A percentile compares a stretch with the other conserved stretches of the same genome.
These are phyloP conservation scores for Semnopithecus entellus DNA, from an alignment of 2,113 vertebrate genomes.

Conservation along the genomic window DNA sequence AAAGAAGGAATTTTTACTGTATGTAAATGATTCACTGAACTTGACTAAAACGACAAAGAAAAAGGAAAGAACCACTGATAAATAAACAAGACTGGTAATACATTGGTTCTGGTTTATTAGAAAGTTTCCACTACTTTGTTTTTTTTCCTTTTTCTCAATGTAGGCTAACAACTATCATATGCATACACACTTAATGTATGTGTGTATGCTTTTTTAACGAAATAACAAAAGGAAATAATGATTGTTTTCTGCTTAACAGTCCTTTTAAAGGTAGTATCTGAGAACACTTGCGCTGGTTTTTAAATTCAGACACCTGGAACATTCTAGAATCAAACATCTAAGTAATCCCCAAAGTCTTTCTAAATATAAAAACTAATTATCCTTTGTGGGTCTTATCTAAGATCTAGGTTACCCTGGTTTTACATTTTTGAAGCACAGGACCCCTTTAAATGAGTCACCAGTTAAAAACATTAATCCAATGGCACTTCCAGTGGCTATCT, in stretches of 20 bases:
- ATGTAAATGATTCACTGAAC: background rate
- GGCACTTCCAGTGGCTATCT: background rate
- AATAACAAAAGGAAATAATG: background rate
- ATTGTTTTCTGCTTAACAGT: background rate
- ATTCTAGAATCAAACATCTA: background rate
- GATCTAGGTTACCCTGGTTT: slow-evolving; percentile 60
- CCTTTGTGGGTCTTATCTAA: slow-evolving; percentile 33
- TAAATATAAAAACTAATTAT: slow-evolving; percentile 63
- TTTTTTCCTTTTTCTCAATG: background rate
- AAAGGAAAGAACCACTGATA: background rate
- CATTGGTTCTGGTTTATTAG: background rate
- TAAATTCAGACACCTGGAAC: slow-evolving; percentile 38
- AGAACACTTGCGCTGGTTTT: background rate
- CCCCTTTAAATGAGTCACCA: slow-evolving; percentile 44
- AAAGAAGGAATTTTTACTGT: background rate
- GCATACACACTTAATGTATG: background rate
- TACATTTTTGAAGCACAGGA: slow-evolving; percentile 12
- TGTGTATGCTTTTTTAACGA: background rate
- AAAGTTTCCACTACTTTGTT: background rate
- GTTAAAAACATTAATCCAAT: background rate
- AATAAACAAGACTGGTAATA: background rate
- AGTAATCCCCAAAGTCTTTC: slow-evolving; percentile 21
- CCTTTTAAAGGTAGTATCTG: background rate
- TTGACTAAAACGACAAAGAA: background rate
- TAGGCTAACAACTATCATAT: background rate